These are phyloP conservation scores for Mesochorus sp. DNA, from an alignment of 2,888 invertebrate genomes.

Conservation along the genomic window DNA sequence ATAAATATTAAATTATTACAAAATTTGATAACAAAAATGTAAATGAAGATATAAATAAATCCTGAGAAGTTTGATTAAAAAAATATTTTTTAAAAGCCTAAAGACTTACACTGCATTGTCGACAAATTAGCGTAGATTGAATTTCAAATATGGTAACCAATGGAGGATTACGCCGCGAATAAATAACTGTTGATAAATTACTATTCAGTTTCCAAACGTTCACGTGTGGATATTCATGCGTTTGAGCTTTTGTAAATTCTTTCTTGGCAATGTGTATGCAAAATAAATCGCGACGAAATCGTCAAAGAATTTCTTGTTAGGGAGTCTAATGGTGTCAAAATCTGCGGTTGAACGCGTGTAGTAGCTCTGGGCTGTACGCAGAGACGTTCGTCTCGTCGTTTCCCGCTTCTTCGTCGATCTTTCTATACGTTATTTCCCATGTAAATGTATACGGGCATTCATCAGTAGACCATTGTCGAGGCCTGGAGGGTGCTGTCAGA, in stretches of 20 bases:
- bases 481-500: conserved; percentile 73
- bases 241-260: conserved; percentile 12
- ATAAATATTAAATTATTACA: too few relatives aligned
- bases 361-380: conserved; percentile 47
- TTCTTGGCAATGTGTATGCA: conserved; percentile 4
- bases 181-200: conserved; percentile 39
- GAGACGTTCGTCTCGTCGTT: conserved; percentile 63
- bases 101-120: too few relatives aligned
- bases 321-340: conserved; percentile 61
- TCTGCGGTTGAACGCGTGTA: conserved; percentile 62
- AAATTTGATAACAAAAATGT: not conserved
- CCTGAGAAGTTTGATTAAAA: too few relatives aligned
- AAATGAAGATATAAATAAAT: not conserved
- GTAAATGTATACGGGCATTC: conserved; percentile 81
- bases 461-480: conserved; percentile 70
- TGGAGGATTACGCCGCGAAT: too few relatives aligned
- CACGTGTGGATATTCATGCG: conserved; percentile 33
- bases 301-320: conserved; percentile 48
- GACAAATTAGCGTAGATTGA: too few relatives aligned
- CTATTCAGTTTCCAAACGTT: conserved; percentile 10
- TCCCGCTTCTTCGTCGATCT: conserved; percentile 69
- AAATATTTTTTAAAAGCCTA: too few relatives aligned
- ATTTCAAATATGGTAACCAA: too few relatives aligned
- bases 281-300: conserved; percentile 54
- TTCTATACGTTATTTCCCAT: conserved; percentile 76